Conservation (phyloP, 1,140 invertebrate genomes). For the Tetranychus cinnabarinus region DNA sequence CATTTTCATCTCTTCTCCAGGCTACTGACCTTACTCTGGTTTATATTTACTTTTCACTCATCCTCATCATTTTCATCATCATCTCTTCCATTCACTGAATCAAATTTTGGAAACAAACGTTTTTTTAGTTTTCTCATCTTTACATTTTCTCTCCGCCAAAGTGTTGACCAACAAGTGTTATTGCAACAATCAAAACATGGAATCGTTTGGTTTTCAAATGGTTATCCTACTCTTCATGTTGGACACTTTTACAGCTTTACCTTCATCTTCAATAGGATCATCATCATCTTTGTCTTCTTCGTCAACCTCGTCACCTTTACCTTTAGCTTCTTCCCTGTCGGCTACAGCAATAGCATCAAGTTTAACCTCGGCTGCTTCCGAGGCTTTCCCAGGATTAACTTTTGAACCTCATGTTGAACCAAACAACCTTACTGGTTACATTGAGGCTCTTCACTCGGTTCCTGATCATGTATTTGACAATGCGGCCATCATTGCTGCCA, state of each 20-base stretch:
- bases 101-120: no score
- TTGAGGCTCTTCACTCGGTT: neutral
- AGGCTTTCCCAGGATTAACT: neutral
- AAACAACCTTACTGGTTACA: neutral
- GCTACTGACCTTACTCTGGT: no score
- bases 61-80: no score
- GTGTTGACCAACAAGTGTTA: no score
- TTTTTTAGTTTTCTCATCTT: no score
- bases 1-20: no score
- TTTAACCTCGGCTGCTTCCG: neutral
- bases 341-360: neutral
- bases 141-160: no score
- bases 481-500: neutral
- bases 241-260: neutral
- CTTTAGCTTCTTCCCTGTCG: neutral
- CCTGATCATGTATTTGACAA: neutral
- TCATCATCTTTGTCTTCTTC: neutral
- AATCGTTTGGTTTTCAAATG: no score
- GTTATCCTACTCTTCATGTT: no score
- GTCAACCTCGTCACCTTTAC: neutral
- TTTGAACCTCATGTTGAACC: neutral
- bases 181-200: no score
- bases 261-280: neutral
- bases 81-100: no score
- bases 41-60: no score